Evolutionary conservation across 2,113 vertebrate genomes (phyloP), one percentile per base, ranked within the genome.

Genomic region (Festucalex cinctus): DNA sequence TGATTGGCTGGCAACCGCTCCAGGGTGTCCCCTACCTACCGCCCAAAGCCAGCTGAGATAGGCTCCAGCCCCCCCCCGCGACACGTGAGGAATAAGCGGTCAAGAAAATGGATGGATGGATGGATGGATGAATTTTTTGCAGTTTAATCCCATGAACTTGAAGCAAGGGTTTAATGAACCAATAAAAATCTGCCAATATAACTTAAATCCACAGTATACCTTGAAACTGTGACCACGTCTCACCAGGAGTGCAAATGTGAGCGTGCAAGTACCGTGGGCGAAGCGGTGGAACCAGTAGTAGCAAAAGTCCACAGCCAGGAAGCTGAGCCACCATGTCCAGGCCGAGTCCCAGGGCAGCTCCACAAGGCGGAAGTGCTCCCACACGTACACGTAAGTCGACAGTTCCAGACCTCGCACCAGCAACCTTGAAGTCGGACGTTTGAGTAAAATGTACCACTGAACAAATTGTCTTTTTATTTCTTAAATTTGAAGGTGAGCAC

Each of bases 251-350:
- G 8, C 9, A 1, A 22, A 46, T 46, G 16, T 19, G 17, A 20
- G 16, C 1, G 35, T 26, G 78, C 6, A 44, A 87, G 88, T 94
- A 98, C 95, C 95, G 44, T 96, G 94, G 69, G 92, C 89, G 28
- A 92, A 85, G 60, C 94, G 93, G 83, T 98, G 96, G 71, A 97
- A 90, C 93, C 93, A 98, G 82, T 98, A 98, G 78, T 95, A 99
- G 65, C 86, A 86, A 26, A 97, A 91, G 82, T 97, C 95, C 71
- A 96, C 94, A 41, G 92, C 94, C 65, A 98, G 63, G 61, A 98
- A 93, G 0, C 92, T 88, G 76, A 98, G 76, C 91, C 93, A 95
- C 94, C 95, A 98, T 0, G 94, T 98, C 94, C 94, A 96, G 20
- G 90, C 81, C 0, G 94, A 96, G 85, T 97, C 89, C 94, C 96